Percentiles rank a stretch among this genome's conserved stretches.
phyloP scores from a whole-genome alignment of 2,888 invertebrate genomes.

The Ophioninae sp. region DNA sequence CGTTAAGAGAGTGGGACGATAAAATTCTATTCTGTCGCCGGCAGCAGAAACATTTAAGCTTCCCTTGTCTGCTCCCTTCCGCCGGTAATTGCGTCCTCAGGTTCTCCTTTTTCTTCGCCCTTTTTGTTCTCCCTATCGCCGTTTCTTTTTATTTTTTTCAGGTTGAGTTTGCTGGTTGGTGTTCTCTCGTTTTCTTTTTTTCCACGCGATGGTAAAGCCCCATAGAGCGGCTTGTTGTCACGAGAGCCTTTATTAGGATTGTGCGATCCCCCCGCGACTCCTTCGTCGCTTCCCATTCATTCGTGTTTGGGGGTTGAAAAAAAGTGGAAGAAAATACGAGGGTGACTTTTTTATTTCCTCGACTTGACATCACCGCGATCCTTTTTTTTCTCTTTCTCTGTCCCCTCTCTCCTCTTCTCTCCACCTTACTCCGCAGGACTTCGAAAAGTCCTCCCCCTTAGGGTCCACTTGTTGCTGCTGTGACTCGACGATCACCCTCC shows the following conservation, averaged over 20 bases:
- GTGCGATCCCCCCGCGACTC: conserved; percentile 62
- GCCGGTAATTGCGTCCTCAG: conserved; percentile 57
- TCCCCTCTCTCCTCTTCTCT: not conserved
- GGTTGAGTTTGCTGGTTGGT: conserved; percentile 9
- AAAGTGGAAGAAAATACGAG: conserved; percentile 62
- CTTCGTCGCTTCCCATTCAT: conserved; percentile 53
- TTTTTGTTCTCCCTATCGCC: conserved; percentile 46
- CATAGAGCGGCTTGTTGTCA: conserved; percentile 71
- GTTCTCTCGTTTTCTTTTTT: conserved; percentile 27
- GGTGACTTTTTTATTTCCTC: conserved; percentile 80
- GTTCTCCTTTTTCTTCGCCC: conserved; percentile 45
- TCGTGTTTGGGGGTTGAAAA: conserved; percentile 53
- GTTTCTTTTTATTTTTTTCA: conserved; percentile 51
- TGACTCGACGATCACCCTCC: conserved; percentile 29
- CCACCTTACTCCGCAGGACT: not conserved
- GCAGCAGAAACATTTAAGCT: conserved; percentile 65
- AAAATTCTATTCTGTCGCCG: conserved; percentile 69
- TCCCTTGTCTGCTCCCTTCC: conserved; percentile 42
- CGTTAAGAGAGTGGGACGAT: conserved; percentile 56
- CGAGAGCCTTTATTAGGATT: conserved; percentile 74
- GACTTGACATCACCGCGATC: conserved; percentile 71
- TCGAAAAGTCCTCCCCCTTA: conserved; percentile 29
- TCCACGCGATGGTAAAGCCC: conserved; percentile 50
- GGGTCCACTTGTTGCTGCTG: conserved; percentile 65
- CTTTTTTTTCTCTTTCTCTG: conserved; percentile 49